Evolutionary conservation across 2,888 invertebrate species (phyloP).

Genomic region (Odontothrips loti): DNA sequence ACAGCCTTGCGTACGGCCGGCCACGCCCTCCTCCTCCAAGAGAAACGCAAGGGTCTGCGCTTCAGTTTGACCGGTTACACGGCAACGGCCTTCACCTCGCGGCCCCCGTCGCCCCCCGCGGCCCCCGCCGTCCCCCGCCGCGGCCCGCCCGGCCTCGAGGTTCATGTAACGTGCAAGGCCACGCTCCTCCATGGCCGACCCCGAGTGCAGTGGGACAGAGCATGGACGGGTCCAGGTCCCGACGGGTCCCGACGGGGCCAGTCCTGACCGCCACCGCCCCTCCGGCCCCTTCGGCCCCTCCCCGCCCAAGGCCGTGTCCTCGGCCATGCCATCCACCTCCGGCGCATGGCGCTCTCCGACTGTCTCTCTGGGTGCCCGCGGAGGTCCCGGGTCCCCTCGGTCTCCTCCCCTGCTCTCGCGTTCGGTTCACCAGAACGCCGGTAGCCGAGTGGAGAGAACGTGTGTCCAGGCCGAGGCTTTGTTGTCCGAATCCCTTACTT

Average conservation of each 20-base stretch:
- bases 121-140: not conserved
- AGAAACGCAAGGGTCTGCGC: not conserved
- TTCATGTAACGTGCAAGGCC: conserved; percentile 1
- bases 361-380: too few relatives aligned
- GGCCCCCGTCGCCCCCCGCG: not conserved
- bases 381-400: too few relatives aligned
- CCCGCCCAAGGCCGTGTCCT: not conserved
- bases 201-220: not conserved
- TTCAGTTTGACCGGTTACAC: conserved; percentile 18
- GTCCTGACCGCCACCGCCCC: not conserved
- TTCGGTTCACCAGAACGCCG: too few relatives aligned
- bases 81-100: not conserved
- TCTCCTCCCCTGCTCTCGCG: too few relatives aligned
- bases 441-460: too few relatives aligned
- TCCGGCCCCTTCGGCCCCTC: not conserved
- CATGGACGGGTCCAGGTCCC: too few relatives aligned
- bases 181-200: too few relatives aligned
- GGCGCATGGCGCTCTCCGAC: too few relatives aligned
- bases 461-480: too few relatives aligned
- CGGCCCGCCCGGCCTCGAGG: not conserved
- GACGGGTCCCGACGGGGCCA: too few relatives aligned
- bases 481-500: too few relatives aligned
- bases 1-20: not conserved
- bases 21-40: not conserved
- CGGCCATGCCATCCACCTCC: too few relatives aligned